These are phyloP conservation scores for Brachystomella parvula DNA, from an alignment of 1,140 invertebrate species.

Conservation along the genomic window DNA sequence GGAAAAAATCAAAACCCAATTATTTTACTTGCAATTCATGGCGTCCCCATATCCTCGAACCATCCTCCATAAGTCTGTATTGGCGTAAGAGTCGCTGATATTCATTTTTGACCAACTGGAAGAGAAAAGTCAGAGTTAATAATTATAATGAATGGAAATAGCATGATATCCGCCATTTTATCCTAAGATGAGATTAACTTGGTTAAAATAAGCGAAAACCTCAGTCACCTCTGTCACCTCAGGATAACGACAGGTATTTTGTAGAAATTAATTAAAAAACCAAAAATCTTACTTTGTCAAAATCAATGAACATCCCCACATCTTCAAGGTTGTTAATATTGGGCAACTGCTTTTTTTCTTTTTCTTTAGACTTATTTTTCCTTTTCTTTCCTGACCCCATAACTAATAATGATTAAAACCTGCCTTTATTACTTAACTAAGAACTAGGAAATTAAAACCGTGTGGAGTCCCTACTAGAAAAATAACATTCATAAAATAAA, in stretches of 20 bases:
- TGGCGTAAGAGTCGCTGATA: slow-evolving; percentile 21
- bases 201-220: too few relatives aligned
- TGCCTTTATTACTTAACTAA: background rate
- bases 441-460: background rate
- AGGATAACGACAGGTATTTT: too few relatives aligned
- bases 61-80: slow-evolving; percentile 30
- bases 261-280: too few relatives aligned
- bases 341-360: background rate
- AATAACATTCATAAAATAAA: too few relatives aligned
- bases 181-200: too few relatives aligned
- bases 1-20: background rate
- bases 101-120: slow-evolving; percentile 24
- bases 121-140: too few relatives aligned
- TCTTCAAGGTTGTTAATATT: background rate
- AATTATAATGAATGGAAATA: too few relatives aligned
- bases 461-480: too few relatives aligned
- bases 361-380: background rate
- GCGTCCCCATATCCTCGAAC: background rate
- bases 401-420: background rate
- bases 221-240: too few relatives aligned
- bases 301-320: background rate
- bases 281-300: too few relatives aligned
- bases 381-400: background rate
- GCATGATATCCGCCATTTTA: too few relatives aligned
- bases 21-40: background rate